phyloP scores from a whole-genome alignment of 2,113 vertebrate species.

The Acinonyx jubatus region DNA sequence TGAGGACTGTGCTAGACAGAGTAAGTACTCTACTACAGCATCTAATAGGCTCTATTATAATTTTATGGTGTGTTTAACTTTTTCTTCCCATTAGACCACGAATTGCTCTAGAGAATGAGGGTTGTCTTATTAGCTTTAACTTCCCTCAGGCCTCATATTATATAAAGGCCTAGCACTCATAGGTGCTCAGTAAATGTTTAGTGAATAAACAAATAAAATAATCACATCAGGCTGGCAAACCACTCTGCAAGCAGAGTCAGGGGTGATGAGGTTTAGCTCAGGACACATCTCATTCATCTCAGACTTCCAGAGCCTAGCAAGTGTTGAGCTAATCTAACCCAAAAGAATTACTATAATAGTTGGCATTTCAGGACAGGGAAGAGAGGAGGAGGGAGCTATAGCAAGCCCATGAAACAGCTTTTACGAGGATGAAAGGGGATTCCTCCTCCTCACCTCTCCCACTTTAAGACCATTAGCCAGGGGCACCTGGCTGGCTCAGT shows the following conservation, averaged over 20 bases:
- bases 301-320: neutral
- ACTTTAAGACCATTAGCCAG: neutral
- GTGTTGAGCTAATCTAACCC: neutral
- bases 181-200: conserved; percentile 7
- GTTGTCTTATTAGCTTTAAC: neutral
- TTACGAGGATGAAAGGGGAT: neutral
- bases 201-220: conserved; percentile 1
- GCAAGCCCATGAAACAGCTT: neutral
- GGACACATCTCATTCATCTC: neutral
- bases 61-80: neutral
- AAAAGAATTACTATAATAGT: neutral
- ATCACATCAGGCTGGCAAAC: neutral
- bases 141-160: neutral
- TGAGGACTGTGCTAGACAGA: neutral
- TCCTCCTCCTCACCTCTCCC: neutral
- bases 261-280: neutral
- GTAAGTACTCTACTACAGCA: neutral
- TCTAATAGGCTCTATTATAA: neutral
- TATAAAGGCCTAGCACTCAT: neutral
- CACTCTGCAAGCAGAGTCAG: neutral
- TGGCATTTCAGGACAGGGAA: neutral
- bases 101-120: neutral
- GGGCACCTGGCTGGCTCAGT: neutral
- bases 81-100: neutral
- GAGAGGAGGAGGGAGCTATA: neutral